Percentiles rank a stretch among this genome's conserved stretches.
Conservation (phyloP, 2,888 invertebrate species). For the Acrocera orbiculus region DNA sequence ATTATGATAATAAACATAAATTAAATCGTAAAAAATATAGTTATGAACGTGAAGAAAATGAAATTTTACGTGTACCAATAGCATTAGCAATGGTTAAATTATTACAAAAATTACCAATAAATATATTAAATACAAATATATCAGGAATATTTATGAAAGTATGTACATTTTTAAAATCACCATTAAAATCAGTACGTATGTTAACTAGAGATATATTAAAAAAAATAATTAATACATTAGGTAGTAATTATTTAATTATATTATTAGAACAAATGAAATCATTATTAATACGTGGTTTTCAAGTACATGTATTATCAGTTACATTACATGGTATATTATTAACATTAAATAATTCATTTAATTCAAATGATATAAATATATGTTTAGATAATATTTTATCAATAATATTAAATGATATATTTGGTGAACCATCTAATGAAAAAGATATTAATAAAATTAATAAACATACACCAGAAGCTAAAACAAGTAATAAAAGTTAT, state of each 20-base stretch:
- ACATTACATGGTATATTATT: constrained; percentile 72
- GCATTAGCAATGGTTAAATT: constrained; percentile 85
- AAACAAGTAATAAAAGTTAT: constrained; percentile 66
- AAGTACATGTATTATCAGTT: constrained; percentile 81
- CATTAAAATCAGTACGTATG: constrained; percentile 68
- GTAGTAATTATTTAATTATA: constrained; percentile 59
- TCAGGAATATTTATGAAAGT: constrained; percentile 77
- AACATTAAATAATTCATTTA: constrained; percentile 49
- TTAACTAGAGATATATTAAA: constrained; percentile 79
- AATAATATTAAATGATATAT: constrained; percentile 75
- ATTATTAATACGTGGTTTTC: constrained; percentile 72
- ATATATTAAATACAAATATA: constrained; percentile 54
- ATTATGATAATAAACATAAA: constrained; percentile 60
- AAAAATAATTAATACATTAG: constrained; percentile 72
- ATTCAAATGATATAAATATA: constrained; percentile 59
- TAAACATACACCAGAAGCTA: constrained; percentile 64
- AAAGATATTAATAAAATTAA: constrained; percentile 76
- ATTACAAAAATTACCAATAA: constrained; percentile 66
- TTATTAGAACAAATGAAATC: constrained; percentile 65
- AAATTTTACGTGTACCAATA: constrained; percentile 77
- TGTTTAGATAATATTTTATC: constrained; percentile 60
- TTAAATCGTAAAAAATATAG: constrained; percentile 50
- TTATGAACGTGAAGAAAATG: constrained; percentile 70
- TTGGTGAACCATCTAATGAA: constrained; percentile 75
- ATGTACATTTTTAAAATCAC: constrained; percentile 78